These are phyloP conservation scores for Aricia artaxerxes DNA, from an alignment of 2,888 invertebrate genomes.

Conservation along the genomic window DNA sequence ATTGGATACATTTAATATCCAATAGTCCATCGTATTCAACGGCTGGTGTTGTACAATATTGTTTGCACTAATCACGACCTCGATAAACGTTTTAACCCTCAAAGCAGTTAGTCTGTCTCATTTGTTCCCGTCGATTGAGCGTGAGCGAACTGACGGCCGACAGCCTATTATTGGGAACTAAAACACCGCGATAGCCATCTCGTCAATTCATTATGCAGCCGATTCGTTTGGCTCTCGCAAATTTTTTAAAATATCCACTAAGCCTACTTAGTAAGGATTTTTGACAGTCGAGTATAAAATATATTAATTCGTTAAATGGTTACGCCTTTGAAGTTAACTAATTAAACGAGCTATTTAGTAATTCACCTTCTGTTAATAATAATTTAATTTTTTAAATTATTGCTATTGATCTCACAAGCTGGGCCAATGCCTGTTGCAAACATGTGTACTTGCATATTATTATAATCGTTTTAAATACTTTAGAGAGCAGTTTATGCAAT, in stretches of 20 bases:
- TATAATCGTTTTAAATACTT: no score
- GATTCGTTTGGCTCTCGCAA: background rate
- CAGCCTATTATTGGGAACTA: constrained; percentile 13
- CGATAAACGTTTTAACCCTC: constrained; percentile 20
- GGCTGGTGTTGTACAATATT: background rate
- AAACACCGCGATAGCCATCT: constrained; percentile 1
- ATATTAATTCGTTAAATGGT: no score
- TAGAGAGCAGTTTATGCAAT: no score
- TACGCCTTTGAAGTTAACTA: no score
- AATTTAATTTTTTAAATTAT: no score
- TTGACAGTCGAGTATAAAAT: background rate
- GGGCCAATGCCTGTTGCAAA: no score
- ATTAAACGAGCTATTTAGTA: no score
- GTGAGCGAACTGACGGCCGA: constrained; percentile 8
- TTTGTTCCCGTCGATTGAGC: constrained; percentile 21
- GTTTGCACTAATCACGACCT: constrained; percentile 13
- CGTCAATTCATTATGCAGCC: background rate
- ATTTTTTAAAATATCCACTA: background rate
- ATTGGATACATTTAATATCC: background rate
- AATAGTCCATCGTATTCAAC: background rate
- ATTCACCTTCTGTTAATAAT: no score
- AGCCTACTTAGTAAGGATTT: no score
- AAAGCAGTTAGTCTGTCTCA: constrained; percentile 22
- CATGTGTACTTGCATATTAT: no score
- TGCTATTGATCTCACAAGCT: no score